Evolutionary conservation across 2,888 invertebrate genomes (phyloP).

Genomic region (Leucania comma): DNA sequence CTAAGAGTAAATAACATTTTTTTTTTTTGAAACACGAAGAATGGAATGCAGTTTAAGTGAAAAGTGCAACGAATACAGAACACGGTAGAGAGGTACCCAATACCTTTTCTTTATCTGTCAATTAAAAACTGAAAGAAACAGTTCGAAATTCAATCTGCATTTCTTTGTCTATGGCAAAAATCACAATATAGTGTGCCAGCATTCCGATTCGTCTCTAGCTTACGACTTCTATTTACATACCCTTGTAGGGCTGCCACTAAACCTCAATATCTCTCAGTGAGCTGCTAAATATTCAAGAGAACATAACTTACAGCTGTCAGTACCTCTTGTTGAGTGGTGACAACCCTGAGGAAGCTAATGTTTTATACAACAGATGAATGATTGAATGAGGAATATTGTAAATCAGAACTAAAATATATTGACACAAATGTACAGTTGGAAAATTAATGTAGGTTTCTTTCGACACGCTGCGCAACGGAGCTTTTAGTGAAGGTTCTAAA

Average conservation of each 20-base stretch:
- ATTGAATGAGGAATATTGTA: slow-evolving; percentile 69
- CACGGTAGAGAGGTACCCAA: not conserved
- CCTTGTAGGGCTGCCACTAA: slow-evolving; percentile 50
- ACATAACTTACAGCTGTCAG: slow-evolving; percentile 71
- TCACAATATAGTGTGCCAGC: slow-evolving; percentile 42
- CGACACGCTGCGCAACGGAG: slow-evolving; percentile 15
- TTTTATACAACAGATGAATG: slow-evolving; percentile 72
- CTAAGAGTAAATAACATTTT: not conserved
- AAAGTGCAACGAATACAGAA: not conserved
- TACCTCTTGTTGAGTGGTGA: slow-evolving; percentile 58
- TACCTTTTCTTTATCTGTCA: not conserved
- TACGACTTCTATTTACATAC: slow-evolving; percentile 52
- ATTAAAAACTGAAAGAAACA: slow-evolving; percentile 25
- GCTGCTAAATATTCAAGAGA: slow-evolving; percentile 79
- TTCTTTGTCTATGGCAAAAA: slow-evolving; percentile 41
- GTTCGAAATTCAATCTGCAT: slow-evolving; percentile 42
- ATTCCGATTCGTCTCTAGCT: slow-evolving; percentile 47
- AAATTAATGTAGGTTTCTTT: slow-evolving; percentile 5
- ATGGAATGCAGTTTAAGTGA: not conserved
- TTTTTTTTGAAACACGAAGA: not conserved
- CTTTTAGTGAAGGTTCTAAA: not conserved
- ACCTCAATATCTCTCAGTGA: slow-evolving; percentile 55
- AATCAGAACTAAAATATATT: slow-evolving; percentile 44
- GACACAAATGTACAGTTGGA: slow-evolving; percentile 18
- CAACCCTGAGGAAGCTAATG: slow-evolving; percentile 72